Conservation (phyloP, 1,140 invertebrate species). For the Trichogramma pretiosum region DNA sequence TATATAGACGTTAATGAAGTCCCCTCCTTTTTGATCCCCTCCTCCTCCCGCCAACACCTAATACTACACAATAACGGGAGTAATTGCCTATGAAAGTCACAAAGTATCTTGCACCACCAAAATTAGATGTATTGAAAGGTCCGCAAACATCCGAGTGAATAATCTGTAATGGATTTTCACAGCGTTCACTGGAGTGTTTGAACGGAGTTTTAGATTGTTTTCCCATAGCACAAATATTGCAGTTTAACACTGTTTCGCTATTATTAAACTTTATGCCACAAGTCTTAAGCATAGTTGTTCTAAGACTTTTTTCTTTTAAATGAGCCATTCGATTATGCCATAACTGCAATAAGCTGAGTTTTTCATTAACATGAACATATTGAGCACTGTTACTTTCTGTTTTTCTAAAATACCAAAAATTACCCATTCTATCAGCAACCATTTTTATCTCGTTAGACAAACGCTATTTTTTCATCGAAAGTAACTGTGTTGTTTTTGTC, state of each 20-base stretch:
- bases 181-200: not conserved
- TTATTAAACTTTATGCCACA: no score
- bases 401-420: constrained; percentile 3
- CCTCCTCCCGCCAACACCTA: no score
- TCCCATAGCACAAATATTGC: not conserved
- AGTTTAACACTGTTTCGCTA: no score
- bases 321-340: constrained; percentile 2
- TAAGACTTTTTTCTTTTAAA: not conserved
- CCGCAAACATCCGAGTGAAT: constrained; percentile 26
- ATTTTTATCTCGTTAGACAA: constrained; percentile 1
- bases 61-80: constrained; percentile 21
- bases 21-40: no score
- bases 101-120: constrained; percentile 24
- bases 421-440: not conserved
- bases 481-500: constrained; percentile 10
- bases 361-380: not conserved
- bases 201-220: not conserved
- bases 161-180: not conserved
- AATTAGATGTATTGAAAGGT: constrained; percentile 22
- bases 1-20: no score
- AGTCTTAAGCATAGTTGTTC: no score
- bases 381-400: not conserved
- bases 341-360: not conserved
- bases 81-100: constrained; percentile 29
- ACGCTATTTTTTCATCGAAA: constrained; percentile 5